phyloP scores from a whole-genome alignment of 2,113 vertebrate genomes.

The Chloropsis hardwickii region DNA sequence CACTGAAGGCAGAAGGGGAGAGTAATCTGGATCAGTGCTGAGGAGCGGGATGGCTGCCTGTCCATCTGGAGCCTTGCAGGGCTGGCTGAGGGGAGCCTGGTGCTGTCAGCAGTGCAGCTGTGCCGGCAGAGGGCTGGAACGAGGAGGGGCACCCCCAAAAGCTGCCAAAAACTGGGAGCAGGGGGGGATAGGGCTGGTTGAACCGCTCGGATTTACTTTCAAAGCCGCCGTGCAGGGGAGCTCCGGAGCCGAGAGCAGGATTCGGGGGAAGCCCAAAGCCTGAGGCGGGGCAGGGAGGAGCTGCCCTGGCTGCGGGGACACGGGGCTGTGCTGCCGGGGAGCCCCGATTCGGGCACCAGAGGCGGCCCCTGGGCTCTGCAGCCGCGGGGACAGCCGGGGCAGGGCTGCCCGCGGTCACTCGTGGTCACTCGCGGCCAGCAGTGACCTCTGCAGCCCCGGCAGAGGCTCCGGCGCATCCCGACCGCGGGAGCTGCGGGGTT shows the following conservation, averaged over 20 bases:
- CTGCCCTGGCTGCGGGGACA: neutral
- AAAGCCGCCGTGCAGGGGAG: neutral
- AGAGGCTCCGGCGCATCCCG: neutral
- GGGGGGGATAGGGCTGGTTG: fast-evolving
- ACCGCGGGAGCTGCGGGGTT: slow-evolving; percentile 10
- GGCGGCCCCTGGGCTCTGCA: neutral
- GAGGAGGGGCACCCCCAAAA: neutral
- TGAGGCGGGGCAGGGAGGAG: neutral
- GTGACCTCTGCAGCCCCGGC: neutral
- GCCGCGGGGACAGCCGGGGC: neutral
- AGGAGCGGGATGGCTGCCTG: neutral
- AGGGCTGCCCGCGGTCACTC: neutral
- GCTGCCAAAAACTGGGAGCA: neutral
- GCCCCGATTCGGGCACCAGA: neutral
- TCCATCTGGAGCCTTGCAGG: neutral
- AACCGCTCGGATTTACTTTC: neutral
- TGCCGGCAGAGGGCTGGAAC: neutral
- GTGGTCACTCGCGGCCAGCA: neutral
- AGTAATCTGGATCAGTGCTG: neutral
- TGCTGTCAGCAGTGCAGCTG: neutral
- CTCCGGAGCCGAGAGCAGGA: neutral
- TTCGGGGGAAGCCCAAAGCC: neutral
- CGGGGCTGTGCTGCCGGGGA: fast-evolving
- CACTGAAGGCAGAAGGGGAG: neutral
- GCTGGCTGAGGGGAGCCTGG: neutral